These are phyloP conservation scores for Psittacula derbiana DNA, from an alignment of 2,797 vertebrate genomes.

Conservation along the genomic window DNA sequence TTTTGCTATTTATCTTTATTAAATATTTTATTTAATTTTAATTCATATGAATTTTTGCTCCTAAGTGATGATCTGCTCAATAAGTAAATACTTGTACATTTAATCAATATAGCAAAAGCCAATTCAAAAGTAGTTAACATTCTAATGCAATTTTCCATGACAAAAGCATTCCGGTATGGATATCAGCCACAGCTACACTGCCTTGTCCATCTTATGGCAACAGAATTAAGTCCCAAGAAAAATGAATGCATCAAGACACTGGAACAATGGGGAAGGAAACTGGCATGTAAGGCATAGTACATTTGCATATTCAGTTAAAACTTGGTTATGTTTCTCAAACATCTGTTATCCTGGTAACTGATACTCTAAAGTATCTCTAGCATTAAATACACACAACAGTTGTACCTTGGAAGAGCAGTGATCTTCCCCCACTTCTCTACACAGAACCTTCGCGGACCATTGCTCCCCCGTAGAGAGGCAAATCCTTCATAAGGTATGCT, in stretches of 20 bases:
- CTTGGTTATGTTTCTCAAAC: background rate
- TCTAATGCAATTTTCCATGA: background rate
- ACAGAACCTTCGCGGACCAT: conserved; percentile 94
- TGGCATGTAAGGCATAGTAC: background rate
- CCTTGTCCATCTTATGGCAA: background rate
- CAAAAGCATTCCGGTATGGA: background rate
- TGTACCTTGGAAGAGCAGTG: conserved; percentile 92
- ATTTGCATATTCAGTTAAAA: background rate
- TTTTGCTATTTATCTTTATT: background rate
- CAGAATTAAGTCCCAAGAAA: background rate
- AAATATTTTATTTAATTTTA: background rate
- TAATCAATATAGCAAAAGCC: background rate
- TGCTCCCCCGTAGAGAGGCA: conserved; percentile 92
- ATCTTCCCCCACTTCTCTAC: conserved; percentile 98
- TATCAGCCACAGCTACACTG: background rate
- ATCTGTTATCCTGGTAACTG: background rate
- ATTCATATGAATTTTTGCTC: background rate
- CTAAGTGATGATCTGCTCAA: background rate
- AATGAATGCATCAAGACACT: background rate
- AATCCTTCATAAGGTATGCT: conserved; percentile 98
- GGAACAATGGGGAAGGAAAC: background rate
- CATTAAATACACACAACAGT: background rate
- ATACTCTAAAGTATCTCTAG: background rate
- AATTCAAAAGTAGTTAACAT: background rate
- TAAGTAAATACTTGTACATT: background rate